phyloP scores from a whole-genome alignment of 2,113 vertebrate genomes.

The Lepisosteus oculatus region DNA sequence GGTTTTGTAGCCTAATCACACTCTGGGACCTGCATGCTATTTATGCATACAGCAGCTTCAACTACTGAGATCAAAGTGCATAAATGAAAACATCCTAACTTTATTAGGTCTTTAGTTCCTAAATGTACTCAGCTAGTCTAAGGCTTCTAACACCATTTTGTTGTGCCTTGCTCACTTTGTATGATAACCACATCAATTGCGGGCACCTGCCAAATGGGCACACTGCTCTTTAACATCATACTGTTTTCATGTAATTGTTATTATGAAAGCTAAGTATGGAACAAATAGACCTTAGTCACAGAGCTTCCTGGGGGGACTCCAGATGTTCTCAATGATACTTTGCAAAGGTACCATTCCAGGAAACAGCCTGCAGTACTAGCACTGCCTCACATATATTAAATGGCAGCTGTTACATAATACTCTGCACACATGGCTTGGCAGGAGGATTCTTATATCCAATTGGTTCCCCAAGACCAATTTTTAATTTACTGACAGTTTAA shows the following conservation, averaged over 20 bases:
- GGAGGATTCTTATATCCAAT: conserved; percentile 28
- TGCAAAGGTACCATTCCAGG: conserved; percentile 17
- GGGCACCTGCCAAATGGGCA: too few species aligned
- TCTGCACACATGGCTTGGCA: conserved; percentile 20
- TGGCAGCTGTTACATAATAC: conserved; percentile 31
- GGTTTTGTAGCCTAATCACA: too few species aligned
- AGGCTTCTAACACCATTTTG: too few species aligned
- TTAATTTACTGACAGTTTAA: conserved; percentile 70
- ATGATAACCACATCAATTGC: too few species aligned
- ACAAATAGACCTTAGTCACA: not conserved
- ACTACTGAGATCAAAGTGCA: too few species aligned
- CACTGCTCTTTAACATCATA: not conserved
- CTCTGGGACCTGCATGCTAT: too few species aligned
- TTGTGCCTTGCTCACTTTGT: too few species aligned
- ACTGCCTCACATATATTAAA: conserved; percentile 4
- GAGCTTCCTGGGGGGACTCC: not conserved
- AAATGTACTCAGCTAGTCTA: too few species aligned
- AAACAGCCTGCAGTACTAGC: conserved; percentile 11
- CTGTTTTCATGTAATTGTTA: not conserved
- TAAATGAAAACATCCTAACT: too few species aligned
- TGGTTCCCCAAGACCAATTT: conserved; percentile 69
- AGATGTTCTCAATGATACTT: conserved; percentile 23
- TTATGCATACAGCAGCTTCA: too few species aligned
- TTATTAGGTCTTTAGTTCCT: too few species aligned
- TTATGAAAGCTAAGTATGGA: not conserved